Base-by-base conservation (phyloP, 2,888 invertebrate species). In the Caenorhabditis sp. region DNA sequence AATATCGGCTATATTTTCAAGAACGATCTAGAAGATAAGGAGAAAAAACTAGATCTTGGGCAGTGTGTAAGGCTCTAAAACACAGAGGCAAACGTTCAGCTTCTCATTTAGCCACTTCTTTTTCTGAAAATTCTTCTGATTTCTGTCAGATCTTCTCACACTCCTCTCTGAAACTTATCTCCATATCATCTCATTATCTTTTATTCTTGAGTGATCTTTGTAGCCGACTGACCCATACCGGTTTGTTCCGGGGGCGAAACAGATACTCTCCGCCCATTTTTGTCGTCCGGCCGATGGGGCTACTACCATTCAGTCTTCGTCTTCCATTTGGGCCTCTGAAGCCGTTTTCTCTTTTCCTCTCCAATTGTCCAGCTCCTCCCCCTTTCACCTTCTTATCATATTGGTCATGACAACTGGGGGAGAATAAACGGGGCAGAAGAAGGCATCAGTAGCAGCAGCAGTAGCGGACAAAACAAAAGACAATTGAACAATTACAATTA, bases 401-500 rank as follows among this genome's bases (percentile, higher is more conserved):
- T 77, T 77, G 77, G 77, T 77, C 77, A 77, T 77, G 77, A 70
- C 77, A 70, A 70, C 69, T 54, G 69, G 41, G 58, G 56, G n/a
- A 38, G 59, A 38, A 76, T 66, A 54, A 69, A 56, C 38, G 38
- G 56, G 19, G 70, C 28, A 44, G 44, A 70, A 38, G 12, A 24
- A 26, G 70, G 58, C 54, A 47, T 44, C 47, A 56, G 47, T 19
- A 47, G 47, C 19, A 47, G 38, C 47, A 56, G 44, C 12, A 44
- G 47, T 47, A 47, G 38, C 44, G 76, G 76, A 77, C 66, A 66
- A 77, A 63, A 77, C 77, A 77, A 77, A 77, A 77, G 77, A 70
- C 77, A 77, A 70, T 69, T 77, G 77, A 77, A 76, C 76, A 76
- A 77, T 77, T 77, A 77, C 77, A 77, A 70, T 77, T 77, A 77